Evolutionary conservation across 2,888 invertebrate species (phyloP), one percentile per base, ranked within the genome.

Genomic region (Drosophila maculinotata): DNA sequence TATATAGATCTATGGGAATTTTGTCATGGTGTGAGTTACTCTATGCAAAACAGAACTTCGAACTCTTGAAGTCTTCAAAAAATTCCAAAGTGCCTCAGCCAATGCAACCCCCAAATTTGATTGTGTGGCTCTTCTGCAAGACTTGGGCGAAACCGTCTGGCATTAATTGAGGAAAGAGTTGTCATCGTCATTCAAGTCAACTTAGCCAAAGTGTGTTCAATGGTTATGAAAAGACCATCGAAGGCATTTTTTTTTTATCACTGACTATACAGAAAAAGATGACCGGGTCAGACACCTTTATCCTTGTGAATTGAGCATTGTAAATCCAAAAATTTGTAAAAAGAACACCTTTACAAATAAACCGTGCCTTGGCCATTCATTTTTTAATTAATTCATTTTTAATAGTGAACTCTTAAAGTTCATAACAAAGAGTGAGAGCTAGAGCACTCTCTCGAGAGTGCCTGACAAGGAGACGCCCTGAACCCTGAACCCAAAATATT

Each of bases 161-260:
- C 71, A 49, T 69, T 64, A 26, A 35, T 47, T 33, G 33, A 10
- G 15, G 14, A 60, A 17, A 36, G 35, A 44, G 10, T 17, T 47
- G 62, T 28, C 17, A 47, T 45, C 39, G 45, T 39, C 57, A 39
- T 54, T 41, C 41, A 51, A 31, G 54, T 41, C 28, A 35, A 41
- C 63, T 51, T 38, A 64, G 63, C 51, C 51, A 56, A 49, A 47
- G 69, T 57, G 48, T 58, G 51, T 60, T 68, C 63, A 56, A 69
- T 71, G 71, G 75, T 48, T 63, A 44, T 42, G 45, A 69, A 51
- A 63, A 51, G 64, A 53, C 64, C 70, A 72, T 72, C 70, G 75
- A 72, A 72, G 71, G 71, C 71, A 72, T 75, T 72, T 69, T 69
- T 64, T 54, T 58, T 72, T 69, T n/a, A 38, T 59, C 42, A 38